Evolutionary conservation across 92 coral and sea anemone genomes (phyloP).

Genomic region (Phymanthus crucifer): DNA sequence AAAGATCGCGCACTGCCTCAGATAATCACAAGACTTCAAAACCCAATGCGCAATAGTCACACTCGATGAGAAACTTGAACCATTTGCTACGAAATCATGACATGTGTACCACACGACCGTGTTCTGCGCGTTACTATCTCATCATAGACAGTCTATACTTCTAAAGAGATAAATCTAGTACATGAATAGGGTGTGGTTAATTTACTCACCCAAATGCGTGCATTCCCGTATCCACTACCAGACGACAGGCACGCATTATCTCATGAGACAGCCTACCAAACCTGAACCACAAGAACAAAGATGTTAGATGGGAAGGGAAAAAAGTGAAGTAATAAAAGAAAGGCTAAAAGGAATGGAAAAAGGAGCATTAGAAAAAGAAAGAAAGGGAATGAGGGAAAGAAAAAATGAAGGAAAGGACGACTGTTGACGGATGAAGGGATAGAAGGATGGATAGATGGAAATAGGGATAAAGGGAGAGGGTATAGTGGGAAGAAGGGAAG

Average conservation of each 20-base stretch:
- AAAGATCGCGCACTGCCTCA: too few species aligned
- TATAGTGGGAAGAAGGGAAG: background rate
- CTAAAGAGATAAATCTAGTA: background rate
- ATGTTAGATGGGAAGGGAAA: background rate
- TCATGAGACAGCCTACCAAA: constrained; percentile 94
- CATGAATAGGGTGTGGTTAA: background rate
- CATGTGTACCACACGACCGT: too few species aligned
- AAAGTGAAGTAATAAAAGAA: background rate
- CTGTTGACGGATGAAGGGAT: too few species aligned
- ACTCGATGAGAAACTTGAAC: too few species aligned
- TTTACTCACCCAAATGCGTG: constrained; percentile 82
- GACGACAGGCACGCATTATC: constrained; percentile 82
- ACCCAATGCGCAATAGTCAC: too few species aligned
- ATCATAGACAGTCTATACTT: background rate
- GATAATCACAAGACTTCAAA: too few species aligned
- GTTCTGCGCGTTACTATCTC: too few species aligned
- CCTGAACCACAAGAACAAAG: constrained; percentile 37
- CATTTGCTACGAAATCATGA: too few species aligned
- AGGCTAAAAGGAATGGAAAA: background rate
- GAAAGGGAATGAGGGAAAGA: too few species aligned
- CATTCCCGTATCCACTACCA: constrained; percentile 97
- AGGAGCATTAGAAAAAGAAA: too few species aligned
- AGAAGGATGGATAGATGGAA: background rate
- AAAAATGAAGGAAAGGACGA: too few species aligned
- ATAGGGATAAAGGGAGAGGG: background rate